phyloP scores from a whole-genome alignment of 2,888 invertebrate genomes.

The Smittia aterrima region DNA sequence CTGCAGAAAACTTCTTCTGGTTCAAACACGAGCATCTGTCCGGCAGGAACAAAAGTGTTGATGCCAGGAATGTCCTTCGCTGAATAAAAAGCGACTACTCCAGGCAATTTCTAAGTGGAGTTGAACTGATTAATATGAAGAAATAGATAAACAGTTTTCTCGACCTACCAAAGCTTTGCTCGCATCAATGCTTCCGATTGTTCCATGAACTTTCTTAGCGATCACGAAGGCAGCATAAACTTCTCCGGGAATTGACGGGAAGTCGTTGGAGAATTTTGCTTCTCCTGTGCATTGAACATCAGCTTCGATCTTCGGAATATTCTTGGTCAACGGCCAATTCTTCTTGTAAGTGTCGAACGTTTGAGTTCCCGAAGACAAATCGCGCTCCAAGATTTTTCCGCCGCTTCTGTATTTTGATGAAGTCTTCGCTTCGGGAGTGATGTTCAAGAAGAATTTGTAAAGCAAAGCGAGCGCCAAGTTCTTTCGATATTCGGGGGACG shows the following conservation, averaged over 20 bases:
- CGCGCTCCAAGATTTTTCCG: conserved; percentile 55
- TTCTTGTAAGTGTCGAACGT: conserved; percentile 60
- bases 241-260: conserved; percentile 50
- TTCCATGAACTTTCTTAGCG: conserved; percentile 60
- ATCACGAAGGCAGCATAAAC: conserved; percentile 67
- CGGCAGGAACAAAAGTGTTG: conserved; percentile 56
- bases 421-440: conserved; percentile 51
- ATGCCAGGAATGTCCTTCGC: conserved; percentile 66
- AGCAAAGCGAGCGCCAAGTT: conserved; percentile 62
- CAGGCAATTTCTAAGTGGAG: conserved; percentile 62
- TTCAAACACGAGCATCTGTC: conserved; percentile 43
- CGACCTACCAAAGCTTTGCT: conserved; percentile 64
- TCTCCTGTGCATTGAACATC: conserved; percentile 58
- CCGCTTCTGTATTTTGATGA: conserved; percentile 53
- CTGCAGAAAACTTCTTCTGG: conserved; percentile 44
- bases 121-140: too few species aligned
- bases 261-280: conserved; percentile 55
- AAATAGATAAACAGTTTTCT: too few species aligned
- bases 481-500: conserved; percentile 61
- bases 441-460: conserved; percentile 58
- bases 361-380: conserved; percentile 61
- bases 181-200: conserved; percentile 62
- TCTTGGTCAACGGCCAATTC: conserved; percentile 64
- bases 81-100: conserved; percentile 61
- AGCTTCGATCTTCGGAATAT: conserved; percentile 63